phyloP scores from a whole-genome alignment of 2,888 invertebrate species.

The Neoscelio sp. region DNA sequence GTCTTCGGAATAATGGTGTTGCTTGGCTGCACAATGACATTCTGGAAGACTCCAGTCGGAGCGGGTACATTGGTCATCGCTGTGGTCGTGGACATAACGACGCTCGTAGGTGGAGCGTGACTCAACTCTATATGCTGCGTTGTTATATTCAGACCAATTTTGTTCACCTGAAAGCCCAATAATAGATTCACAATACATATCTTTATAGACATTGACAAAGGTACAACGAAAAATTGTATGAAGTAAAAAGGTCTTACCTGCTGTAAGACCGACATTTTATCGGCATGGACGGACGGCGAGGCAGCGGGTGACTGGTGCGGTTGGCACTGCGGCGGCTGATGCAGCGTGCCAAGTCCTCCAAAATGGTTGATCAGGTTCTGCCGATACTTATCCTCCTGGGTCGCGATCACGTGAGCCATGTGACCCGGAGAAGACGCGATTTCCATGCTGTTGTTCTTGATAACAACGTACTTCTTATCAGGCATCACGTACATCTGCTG shows the following conservation, averaged over 20 bases:
- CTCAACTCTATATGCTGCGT: slow-evolving; percentile 74
- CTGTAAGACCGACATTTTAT: slow-evolving; percentile 77
- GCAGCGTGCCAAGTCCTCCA: slow-evolving; percentile 73
- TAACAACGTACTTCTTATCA: slow-evolving; percentile 87
- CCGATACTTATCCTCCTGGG: slow-evolving; percentile 83
- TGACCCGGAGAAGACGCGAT: slow-evolving; percentile 70
- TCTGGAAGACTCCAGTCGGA: slow-evolving; percentile 83
- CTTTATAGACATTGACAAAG: too few relatives aligned
- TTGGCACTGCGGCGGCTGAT: slow-evolving; percentile 77
- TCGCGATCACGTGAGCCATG: slow-evolving; percentile 82
- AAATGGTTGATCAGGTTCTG: slow-evolving; percentile 75
- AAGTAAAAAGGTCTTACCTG: slow-evolving; percentile 73
- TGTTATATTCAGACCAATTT: slow-evolving; percentile 76
- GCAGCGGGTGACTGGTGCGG: slow-evolving; percentile 76
- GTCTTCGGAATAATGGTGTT: slow-evolving; percentile 87
- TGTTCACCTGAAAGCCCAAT: slow-evolving; percentile 74
- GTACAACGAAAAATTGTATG: background rate
- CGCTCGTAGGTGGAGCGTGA: slow-evolving; percentile 76
- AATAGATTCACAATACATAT: too few relatives aligned
- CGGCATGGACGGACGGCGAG: slow-evolving; percentile 73
- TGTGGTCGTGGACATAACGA: slow-evolving; percentile 78
- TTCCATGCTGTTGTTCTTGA: slow-evolving; percentile 84
- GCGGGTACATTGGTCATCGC: slow-evolving; percentile 77
- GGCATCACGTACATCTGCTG: slow-evolving; percentile 79
- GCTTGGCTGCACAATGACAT: slow-evolving; percentile 92